Percentiles rank a stretch among this genome's conserved stretches.
These are phyloP conservation scores for Timema podura DNA, from an alignment of 2,888 invertebrate genomes.

Conservation along the genomic window DNA sequence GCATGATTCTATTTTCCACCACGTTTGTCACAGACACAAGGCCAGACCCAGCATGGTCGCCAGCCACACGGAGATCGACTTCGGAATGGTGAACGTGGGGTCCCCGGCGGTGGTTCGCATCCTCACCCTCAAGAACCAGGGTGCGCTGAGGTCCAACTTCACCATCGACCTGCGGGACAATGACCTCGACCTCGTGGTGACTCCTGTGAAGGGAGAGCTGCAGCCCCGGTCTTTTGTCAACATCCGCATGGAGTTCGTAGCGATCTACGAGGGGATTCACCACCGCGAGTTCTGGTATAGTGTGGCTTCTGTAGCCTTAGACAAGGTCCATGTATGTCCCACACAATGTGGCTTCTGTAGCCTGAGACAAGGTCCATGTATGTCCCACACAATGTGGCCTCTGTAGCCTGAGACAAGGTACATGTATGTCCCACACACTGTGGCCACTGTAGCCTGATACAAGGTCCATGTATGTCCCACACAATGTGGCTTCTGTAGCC, in stretches of 20 bases:
- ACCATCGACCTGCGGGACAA: conserved; percentile 46
- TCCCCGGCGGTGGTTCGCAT: conserved; percentile 41
- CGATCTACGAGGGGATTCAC: conserved; percentile 42
- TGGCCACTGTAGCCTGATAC: no score
- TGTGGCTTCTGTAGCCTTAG: no score
- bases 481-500: no score
- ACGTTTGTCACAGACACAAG: no score
- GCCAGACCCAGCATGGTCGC: conserved; percentile 34
- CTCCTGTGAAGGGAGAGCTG: conserved; percentile 44
- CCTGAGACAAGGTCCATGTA: no score
- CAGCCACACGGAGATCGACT: conserved; percentile 42
- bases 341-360: no score
- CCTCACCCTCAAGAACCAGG: conserved; percentile 43
- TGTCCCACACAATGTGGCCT: no score
- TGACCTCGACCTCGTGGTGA: conserved; percentile 43
- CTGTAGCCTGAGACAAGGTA: no score
- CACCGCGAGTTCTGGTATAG: conserved; percentile 40
- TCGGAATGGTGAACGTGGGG: conserved; percentile 46
- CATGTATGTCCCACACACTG: no score
- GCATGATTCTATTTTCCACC: no score
- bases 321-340: no score
- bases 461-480: no score
- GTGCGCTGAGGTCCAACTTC: conserved; percentile 44
- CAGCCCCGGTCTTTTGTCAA: conserved; percentile 35
- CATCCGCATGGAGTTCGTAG: conserved; percentile 43